Evolutionary conservation across 1,140 invertebrate species (phyloP), one percentile per base, ranked within the genome.

Genomic region (Drosophila ogumai): DNA sequence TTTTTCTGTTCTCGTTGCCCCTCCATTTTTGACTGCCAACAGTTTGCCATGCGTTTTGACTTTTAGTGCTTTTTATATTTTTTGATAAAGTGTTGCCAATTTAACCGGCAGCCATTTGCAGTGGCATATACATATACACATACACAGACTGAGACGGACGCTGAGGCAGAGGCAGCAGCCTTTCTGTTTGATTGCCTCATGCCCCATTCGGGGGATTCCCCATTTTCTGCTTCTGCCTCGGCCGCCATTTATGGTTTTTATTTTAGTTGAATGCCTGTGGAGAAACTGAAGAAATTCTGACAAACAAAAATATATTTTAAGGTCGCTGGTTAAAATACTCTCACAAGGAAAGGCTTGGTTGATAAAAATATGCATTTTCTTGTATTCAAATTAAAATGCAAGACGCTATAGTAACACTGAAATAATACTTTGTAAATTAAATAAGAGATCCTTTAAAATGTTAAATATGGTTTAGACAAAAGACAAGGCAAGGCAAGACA

Each of bases 31-130:
- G 57, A 36, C 56, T 40, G 52, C 38, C 46, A 74, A 82, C 67
- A 67, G 81, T 85, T 84, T 66, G 76, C 56, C 55, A 79, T 81
- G 80, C 80, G 71, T 84, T 82, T 82, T 90, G 85, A 90, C 85
- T 90, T 85, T 90, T 90, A 85, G 81, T 90, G 78, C 74, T 85
- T 90, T 88, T 90, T 85, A 85, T 90, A 85, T 90, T 90, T 88
- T 90, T 90, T 90, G 86, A 90, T 90, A 90, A 90, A 90, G 85
- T 90, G 85, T 90, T 90, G 85, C 85, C 85, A 90, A 90, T 90
- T 90, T 90, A 90, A 85, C 85, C 74, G 81, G 74, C 86, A 90
- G 85, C 85, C 85, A 90, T 90, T 90, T 90, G 74, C 85, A 71
- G 57, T 61, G 49, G 49, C 73, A 36, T 22, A 47, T 40, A 63